phyloP scores from a whole-genome alignment of 1,140 invertebrate genomes.

The Melipona quadrifasciata region DNA sequence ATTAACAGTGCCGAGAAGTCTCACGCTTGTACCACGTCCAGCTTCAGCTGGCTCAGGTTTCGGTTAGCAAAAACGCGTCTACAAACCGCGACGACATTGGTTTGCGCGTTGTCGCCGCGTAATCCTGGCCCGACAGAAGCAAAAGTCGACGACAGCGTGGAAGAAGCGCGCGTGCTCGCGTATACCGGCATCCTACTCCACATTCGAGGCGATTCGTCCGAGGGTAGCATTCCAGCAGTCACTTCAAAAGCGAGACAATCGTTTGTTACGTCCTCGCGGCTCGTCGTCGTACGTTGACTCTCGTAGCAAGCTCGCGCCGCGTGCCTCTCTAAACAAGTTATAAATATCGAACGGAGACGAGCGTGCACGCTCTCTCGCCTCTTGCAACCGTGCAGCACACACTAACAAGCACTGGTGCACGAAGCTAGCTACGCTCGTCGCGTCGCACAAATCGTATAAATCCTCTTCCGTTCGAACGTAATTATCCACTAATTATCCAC shows the following conservation, averaged over 20 bases:
- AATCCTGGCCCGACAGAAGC: neutral
- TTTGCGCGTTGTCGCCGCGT: conserved; percentile 6
- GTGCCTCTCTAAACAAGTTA: conserved; percentile 55
- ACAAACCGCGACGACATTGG: conserved; percentile 14
- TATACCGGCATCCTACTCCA: neutral
- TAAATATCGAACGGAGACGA: conserved; percentile 37
- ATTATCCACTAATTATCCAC: no score
- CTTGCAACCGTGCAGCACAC: neutral
- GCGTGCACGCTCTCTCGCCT: neutral
- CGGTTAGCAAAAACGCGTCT: conserved; percentile 21
- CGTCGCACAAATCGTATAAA: conserved; percentile 1
- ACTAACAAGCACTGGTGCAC: no score
- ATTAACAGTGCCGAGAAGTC: neutral
- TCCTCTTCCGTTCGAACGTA: neutral
- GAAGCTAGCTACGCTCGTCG: neutral
- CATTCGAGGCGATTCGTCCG: conserved; percentile 17
- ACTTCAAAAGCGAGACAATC: conserved; percentile 50
- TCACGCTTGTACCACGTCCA: neutral
- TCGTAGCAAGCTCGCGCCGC: neutral
- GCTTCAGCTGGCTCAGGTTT: conserved; percentile 7
- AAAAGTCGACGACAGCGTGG: neutral
- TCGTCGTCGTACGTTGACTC: conserved; percentile 54
- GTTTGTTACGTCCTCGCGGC: conserved; percentile 36
- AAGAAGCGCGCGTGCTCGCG: neutral
- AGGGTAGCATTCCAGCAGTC: neutral